Evolutionary conservation across 2,113 vertebrate species (phyloP).

Genomic region (Mobula hypostoma): DNA sequence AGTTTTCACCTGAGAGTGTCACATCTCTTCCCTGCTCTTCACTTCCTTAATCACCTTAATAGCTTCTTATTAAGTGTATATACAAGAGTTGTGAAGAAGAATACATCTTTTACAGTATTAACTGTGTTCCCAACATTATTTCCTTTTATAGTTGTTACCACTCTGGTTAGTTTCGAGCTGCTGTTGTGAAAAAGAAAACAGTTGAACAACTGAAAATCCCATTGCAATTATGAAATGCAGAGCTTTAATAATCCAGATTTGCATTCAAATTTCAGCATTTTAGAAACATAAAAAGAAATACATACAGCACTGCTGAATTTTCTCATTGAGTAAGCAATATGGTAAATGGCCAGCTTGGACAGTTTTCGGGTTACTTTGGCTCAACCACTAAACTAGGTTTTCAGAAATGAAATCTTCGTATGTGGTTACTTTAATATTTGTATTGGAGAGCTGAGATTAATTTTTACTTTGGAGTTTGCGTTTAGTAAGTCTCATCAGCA

Average conservation of each 20-base stretch:
- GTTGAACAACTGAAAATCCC: neutral
- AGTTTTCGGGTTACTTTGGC: neutral
- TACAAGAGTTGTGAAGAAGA: neutral
- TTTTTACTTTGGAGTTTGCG: neutral
- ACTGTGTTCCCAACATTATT: neutral
- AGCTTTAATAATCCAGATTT: slow-evolving; percentile 40
- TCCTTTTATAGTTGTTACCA: neutral
- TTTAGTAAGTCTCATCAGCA: neutral
- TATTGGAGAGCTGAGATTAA: neutral
- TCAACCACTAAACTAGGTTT: neutral
- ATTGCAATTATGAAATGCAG: slow-evolving; percentile 34
- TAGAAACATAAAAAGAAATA: slow-evolving; percentile 31
- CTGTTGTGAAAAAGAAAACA: neutral
- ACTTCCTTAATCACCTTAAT: neutral
- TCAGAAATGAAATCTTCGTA: neutral
- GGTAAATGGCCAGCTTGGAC: slow-evolving; percentile 20
- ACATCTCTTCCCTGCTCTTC: no score
- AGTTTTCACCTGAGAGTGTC: no score
- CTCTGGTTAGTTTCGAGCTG: neutral
- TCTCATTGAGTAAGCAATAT: slow-evolving; percentile 6
- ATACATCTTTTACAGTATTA: neutral
- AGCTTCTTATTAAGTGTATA: neutral
- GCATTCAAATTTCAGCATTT: slow-evolving; percentile 36
- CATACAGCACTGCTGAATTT: slow-evolving; percentile 36
- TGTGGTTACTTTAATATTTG: neutral